Conservation (phyloP, 2,113 vertebrate genomes). For the Sceloporus undulatus region DNA sequence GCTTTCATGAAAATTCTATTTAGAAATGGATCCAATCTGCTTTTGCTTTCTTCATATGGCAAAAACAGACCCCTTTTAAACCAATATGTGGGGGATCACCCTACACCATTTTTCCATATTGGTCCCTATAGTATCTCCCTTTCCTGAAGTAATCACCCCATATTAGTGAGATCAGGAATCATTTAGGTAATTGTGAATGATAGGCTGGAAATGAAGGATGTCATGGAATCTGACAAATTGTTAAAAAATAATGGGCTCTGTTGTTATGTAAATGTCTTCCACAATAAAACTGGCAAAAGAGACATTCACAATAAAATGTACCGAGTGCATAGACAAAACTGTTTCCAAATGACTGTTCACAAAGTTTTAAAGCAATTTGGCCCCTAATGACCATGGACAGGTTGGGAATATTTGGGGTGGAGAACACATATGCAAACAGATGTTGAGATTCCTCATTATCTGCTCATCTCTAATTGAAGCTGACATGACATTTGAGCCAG, state of each 20-base stretch:
- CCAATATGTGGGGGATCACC: neutral
- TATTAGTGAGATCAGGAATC: neutral
- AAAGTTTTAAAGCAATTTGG: conserved; percentile 33
- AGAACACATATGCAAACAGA: conserved; percentile 48
- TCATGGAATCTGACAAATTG: conserved; percentile 12
- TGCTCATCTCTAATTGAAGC: conserved; percentile 55
- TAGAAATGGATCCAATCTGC: neutral
- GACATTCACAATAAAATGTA: neutral
- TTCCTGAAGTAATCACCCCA: neutral
- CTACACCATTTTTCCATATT: rapidly evolving
- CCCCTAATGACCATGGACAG: conserved; percentile 20
- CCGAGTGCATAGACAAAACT: neutral
- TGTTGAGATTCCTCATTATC: conserved; percentile 54
- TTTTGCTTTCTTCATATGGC: conserved; percentile 26
- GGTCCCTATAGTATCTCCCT: neutral
- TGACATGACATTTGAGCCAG: conserved; percentile 57
- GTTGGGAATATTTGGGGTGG: conserved; percentile 24
- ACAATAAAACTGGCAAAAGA: neutral
- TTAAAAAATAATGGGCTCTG: neutral
- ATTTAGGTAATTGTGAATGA: neutral
- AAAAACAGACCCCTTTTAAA: rapidly evolving
- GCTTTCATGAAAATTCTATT: neutral
- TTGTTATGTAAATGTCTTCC: conserved; percentile 27
- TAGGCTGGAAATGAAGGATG: neutral
- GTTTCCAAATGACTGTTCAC: conserved; percentile 41